These are phyloP conservation scores for Neuroscelio doddi DNA, from an alignment of 2,888 invertebrate genomes.

Conservation along the genomic window DNA sequence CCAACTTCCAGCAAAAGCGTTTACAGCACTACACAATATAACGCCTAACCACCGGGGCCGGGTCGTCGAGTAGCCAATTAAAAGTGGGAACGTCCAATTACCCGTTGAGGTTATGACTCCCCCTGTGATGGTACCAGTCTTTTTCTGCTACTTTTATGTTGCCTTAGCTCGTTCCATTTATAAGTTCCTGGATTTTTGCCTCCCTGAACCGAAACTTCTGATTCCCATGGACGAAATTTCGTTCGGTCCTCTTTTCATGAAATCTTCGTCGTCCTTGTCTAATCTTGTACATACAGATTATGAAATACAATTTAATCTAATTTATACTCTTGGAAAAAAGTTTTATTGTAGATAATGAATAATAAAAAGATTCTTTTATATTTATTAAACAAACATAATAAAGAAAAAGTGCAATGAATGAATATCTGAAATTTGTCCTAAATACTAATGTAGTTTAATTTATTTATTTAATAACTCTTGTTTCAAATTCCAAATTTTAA, in stretches of 20 bases:
- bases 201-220: constrained; percentile 28
- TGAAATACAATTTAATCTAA: too few species aligned
- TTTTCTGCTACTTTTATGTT: constrained; percentile 47
- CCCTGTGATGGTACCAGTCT: constrained; percentile 38
- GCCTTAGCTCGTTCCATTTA: constrained; percentile 37
- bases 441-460: too few species aligned
- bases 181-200: constrained; percentile 45
- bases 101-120: constrained; percentile 59
- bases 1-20: constrained; percentile 59
- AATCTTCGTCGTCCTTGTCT: constrained; percentile 21
- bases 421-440: too few species aligned
- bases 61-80: constrained; percentile 65
- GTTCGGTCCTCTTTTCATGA: constrained; percentile 25
- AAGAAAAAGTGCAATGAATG: too few species aligned
- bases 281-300: too few species aligned
- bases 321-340: too few species aligned
- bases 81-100: constrained; percentile 69
- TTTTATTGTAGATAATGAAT: too few species aligned
- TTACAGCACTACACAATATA: constrained; percentile 66
- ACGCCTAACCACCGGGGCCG: constrained; percentile 63
- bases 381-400: too few species aligned
- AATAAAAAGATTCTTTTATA: too few species aligned
- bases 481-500: too few species aligned
- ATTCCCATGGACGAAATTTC: constrained; percentile 36
- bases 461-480: too few species aligned